Base-by-base conservation (phyloP, 2,113 vertebrate genomes). In the Turdus rufiventris region DNA sequence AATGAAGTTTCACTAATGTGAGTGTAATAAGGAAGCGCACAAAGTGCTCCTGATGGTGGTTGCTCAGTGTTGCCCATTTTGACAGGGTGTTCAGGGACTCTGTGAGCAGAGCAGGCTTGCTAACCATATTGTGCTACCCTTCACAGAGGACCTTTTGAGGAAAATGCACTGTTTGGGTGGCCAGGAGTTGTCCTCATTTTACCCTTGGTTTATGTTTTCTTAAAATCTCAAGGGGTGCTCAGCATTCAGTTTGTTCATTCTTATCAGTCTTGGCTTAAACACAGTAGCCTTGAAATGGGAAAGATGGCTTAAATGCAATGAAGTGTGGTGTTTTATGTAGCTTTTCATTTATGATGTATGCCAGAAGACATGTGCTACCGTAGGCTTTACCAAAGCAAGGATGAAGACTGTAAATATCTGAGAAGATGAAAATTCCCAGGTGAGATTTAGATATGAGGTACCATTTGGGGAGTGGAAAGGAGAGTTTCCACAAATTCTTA, bases 81-180 rank as follows among this genome's bases (percentile, higher is more conserved):
- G 28, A 6, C 26, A 24, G 24, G 12, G 11, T 60, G 9, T 61
- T 71, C 43, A 67, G 80, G 61, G 68, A 54, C 57, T 81, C 43
- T 24, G 19, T 60, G 72, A 51, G 23, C 33, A 79, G 40, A 14
- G 23, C 28, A 91, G 31, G 36, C 38, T 91, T 91, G 58, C 12
- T 71, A 48, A 33, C 20, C 2, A 0, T 48, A 3, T 8, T 29
- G 17, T 77, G 43, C 24, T 42, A 6, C 43, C 1, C 0, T 61
- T 85, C 51, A 48, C 45, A 65, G 40, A 33, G 29, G 38, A 60
- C n/a, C 33, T 90, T 66, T 40, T 24, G 56, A 68, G 33, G 42
- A 79, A 88, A 65, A 45, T 12, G 16, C 36, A 9, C 5, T 33
- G 4, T 68, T 76, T 63, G 26, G 20, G 29, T 76, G 53, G 29